These are phyloP conservation scores for Pagrus major DNA, from an alignment of 2,113 vertebrate species.

Conservation along the genomic window DNA sequence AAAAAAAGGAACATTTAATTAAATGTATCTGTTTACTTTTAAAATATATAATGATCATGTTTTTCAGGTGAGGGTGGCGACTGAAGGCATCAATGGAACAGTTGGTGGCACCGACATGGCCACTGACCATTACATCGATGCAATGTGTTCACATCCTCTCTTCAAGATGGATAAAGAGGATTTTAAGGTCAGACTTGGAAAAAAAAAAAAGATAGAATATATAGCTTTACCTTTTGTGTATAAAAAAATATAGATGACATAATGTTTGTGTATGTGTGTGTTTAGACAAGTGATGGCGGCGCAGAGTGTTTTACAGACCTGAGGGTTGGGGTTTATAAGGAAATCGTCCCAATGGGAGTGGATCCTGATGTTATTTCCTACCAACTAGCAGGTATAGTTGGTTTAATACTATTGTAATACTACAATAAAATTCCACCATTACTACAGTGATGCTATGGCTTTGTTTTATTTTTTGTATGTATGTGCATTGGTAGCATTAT, in stretches of 20 bases:
- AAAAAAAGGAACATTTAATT: neutral
- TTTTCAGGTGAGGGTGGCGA: slow-evolving; percentile 90
- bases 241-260: neutral
- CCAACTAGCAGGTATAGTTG: slow-evolving; percentile 88
- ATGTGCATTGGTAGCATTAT: neutral
- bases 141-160: slow-evolving; percentile 90
- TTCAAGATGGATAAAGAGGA: slow-evolving; percentile 89
- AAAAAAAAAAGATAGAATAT: neutral
- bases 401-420: neutral
- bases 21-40: fast-evolving
- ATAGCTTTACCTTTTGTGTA: neutral
- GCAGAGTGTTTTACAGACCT: slow-evolving; percentile 92
- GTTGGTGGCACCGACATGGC: slow-evolving; percentile 91
- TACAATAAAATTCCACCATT: neutral
- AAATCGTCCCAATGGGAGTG: slow-evolving; percentile 97
- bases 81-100: slow-evolving; percentile 96
- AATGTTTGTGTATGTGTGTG: slow-evolving; percentile 5
- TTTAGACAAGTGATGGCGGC: slow-evolving; percentile 91
- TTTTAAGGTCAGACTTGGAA: slow-evolving; percentile 90
- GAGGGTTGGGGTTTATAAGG: slow-evolving; percentile 91
- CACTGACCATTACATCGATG: slow-evolving; percentile 88
- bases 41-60: neutral
- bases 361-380: slow-evolving; percentile 90
- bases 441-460: neutral
- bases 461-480: neutral